Conservation (phyloP, 2,113 vertebrate species). For the Epinephelus fuscoguttatus region DNA sequence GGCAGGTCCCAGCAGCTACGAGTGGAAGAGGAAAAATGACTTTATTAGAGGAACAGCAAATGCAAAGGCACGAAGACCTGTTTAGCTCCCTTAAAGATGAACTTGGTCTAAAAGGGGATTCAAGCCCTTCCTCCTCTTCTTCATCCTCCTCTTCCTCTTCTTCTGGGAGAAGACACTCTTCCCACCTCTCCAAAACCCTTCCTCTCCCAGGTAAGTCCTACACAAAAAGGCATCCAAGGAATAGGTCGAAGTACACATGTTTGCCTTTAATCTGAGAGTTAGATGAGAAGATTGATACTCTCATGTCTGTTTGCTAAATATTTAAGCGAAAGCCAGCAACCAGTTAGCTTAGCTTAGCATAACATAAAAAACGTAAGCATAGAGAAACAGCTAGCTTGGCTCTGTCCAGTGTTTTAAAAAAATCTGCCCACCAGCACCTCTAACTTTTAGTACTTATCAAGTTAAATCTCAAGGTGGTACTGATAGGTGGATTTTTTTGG, state of each 20-base stretch:
- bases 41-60: conserved; percentile 84
- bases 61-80: conserved; percentile 88
- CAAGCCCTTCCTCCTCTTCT: conserved; percentile 84
- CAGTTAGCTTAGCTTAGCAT: not conserved
- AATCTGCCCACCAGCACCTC: not conserved
- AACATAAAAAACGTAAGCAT: not conserved
- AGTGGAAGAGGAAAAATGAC: conserved; percentile 86
- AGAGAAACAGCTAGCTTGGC: not conserved
- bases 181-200: conserved; percentile 80
- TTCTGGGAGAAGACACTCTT: conserved; percentile 83
- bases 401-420: not conserved
- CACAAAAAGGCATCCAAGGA: not conserved
- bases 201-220: conserved; percentile 63
- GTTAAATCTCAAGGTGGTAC: not conserved
- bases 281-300: too few relatives aligned
- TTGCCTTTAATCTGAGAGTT: not conserved
- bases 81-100: conserved; percentile 89
- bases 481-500: not conserved
- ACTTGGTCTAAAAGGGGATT: conserved; percentile 89
- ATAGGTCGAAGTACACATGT: not conserved
- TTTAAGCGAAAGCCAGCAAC: not conserved
- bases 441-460: not conserved
- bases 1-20: conserved; percentile 72
- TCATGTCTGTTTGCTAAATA: not conserved
- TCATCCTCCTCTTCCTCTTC: conserved; percentile 85